Conservation (phyloP, 92 coral and sea anemone species). For the Meandrina meandrites region DNA sequence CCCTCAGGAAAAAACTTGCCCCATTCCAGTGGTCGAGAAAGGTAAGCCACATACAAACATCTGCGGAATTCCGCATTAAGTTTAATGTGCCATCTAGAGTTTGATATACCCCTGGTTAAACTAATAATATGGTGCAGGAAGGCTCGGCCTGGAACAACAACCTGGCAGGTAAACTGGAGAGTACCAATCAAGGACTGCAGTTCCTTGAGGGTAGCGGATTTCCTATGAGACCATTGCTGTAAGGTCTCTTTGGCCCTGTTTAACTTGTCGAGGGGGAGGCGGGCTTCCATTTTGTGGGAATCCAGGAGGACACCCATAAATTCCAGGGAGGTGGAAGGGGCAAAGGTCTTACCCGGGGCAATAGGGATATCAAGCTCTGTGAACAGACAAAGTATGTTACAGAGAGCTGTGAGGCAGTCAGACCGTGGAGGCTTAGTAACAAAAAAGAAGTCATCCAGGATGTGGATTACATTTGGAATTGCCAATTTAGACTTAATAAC, state of each 20-base stretch:
- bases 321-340: too few species aligned
- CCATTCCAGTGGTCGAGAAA: conserved; percentile 37
- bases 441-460: too few species aligned
- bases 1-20: background rate
- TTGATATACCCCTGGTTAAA: conserved; percentile 14
- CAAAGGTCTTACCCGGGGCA: conserved; percentile 21
- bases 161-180: conserved; percentile 30
- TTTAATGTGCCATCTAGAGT: background rate
- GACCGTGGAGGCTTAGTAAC: conserved; percentile 6
- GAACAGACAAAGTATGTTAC: background rate
- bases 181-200: conserved; percentile 44
- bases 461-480: background rate
- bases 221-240: background rate
- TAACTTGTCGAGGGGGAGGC: conserved; percentile 2
- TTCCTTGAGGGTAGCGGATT: background rate
- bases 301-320: too few species aligned
- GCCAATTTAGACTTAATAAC: background rate
- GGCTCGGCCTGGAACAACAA: conserved; percentile 19
- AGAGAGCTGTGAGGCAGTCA: background rate
- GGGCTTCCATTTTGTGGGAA: too few species aligned
- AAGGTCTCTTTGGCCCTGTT: background rate
- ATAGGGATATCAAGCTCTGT: background rate
- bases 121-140: conserved; percentile 33
- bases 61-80: conserved; percentile 3
- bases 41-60: conserved; percentile 24